These are phyloP conservation scores for Nautilus pompilius DNA, from an alignment of 1,140 invertebrate genomes.

Conservation along the genomic window DNA sequence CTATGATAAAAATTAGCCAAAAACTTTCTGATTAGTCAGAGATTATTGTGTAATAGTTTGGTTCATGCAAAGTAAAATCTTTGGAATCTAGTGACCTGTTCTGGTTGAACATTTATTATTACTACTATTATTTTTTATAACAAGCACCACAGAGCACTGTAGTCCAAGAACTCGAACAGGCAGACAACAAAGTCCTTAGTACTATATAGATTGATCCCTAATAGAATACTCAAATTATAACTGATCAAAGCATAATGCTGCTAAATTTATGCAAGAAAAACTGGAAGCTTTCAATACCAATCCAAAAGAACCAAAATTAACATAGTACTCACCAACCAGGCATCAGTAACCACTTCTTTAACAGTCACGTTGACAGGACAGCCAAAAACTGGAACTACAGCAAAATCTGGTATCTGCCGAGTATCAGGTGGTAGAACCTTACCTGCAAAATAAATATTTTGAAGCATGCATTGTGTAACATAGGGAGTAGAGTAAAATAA, in stretches of 20 bases:
- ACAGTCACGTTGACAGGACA: slow-evolving; percentile 40
- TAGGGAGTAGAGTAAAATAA: too few species aligned
- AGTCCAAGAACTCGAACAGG: neutral
- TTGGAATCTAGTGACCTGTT: too few species aligned
- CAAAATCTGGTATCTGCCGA: slow-evolving; percentile 40
- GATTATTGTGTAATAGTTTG: too few species aligned
- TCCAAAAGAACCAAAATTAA: neutral
- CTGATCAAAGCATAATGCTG: too few species aligned
- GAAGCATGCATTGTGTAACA: too few species aligned
- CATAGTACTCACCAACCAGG: slow-evolving; percentile 46
- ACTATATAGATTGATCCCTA: neutral
- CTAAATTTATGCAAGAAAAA: too few species aligned
- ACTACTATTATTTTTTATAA: too few species aligned
- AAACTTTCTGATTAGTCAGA: too few species aligned
- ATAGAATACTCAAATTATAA: neutral
- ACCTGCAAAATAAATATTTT: slow-evolving; percentile 17
- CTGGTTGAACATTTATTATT: too few species aligned
- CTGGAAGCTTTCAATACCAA: too few species aligned
- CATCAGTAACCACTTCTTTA: slow-evolving; percentile 50
- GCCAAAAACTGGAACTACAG: slow-evolving; percentile 47
- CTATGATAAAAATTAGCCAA: too few species aligned
- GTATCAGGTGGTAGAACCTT: slow-evolving; percentile 18
- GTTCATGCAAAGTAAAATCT: too few species aligned
- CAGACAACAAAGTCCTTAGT: neutral
- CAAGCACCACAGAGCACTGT: neutral